Evolutionary conservation across 2,113 vertebrate genomes (phyloP).

Genomic region (Neodontobutis hainanensis): DNA sequence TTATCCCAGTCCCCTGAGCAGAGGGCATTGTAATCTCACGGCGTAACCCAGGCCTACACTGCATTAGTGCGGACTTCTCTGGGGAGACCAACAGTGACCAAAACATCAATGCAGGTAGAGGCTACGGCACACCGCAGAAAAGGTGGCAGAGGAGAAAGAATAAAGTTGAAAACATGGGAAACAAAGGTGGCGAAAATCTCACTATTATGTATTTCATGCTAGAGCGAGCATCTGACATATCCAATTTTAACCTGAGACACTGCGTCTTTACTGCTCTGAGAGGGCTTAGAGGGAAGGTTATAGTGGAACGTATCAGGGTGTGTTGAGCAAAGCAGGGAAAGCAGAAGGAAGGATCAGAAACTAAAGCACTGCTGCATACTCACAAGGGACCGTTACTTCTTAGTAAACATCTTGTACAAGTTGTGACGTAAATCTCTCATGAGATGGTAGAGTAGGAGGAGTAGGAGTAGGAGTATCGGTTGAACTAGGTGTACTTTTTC

Average conservation of each 20-base stretch:
- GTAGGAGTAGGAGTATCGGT: too few species aligned
- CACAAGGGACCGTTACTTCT: too few species aligned
- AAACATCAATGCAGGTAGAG: neutral
- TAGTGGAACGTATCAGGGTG: conserved; percentile 22
- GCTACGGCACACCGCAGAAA: neutral
- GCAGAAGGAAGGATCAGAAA: too few species aligned
- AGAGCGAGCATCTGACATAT: conserved; percentile 51
- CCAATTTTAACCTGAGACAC: conserved; percentile 56
- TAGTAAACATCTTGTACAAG: too few species aligned
- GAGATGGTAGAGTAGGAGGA: too few species aligned
- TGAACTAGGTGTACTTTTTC: too few species aligned
- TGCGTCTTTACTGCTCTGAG: conserved; percentile 44
- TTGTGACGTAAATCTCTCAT: too few species aligned
- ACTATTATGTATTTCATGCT: conserved; percentile 52
- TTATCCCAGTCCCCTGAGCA: neutral
- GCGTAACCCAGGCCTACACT: neutral
- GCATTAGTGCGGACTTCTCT: neutral
- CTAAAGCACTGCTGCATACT: too few species aligned
- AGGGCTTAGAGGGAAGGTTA: conserved; percentile 43
- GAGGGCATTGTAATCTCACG: conserved; percentile 3
- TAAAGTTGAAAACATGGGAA: conserved; percentile 13
- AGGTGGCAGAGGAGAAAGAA: conserved; percentile 1
- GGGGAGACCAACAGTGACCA: neutral
- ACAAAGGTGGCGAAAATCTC: conserved; percentile 26
- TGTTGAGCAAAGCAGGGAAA: neutral